Evolutionary conservation across 92 coral and sea anemone genomes (phyloP), one percentile per base, ranked within the genome.

Genomic region (Isaurus tuberculatus): DNA sequence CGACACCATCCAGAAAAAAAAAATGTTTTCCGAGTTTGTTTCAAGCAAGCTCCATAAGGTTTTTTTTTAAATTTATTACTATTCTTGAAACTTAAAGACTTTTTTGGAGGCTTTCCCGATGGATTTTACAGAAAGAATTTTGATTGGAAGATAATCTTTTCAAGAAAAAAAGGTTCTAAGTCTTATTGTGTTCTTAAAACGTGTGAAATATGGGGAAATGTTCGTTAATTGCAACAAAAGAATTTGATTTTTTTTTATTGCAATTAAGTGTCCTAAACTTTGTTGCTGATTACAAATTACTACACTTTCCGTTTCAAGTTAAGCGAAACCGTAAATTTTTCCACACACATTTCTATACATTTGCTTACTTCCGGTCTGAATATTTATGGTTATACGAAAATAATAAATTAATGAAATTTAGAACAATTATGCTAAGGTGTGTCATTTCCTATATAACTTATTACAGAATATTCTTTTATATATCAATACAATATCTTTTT

Each of bases 201-300:
- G n/a, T 70, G 75, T 72, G 86, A 75, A 78, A 73, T 75, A 70
- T 86, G 82, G 27, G 19, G 75, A 90, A 61, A 75, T 64, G 32
- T 83, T 87, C 80, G 87, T 79, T 89, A 87, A 83, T 89, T 87
- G 95, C 75, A 32, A 89, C 95, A 90, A 92, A 80, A 88, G 87
- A 64, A 48, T 44, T 66, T 88, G 87, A 72, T 86, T 84, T 86
- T 71, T 84, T 88, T n/a, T 25, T 60, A 34, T 48, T 44, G 73
- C 34, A 72, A 23, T 5, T 65, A 82, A 65, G 72, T 79, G 49
- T 68, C 67, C 64, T 42, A 73, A 74, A 72, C 55, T 20, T 43
- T 22, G 66, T 43, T 37, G 37, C 81, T 58, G 46, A 89, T 79
- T 89, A 81, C 61, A 86, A 70, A 57, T 79, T 23, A 77, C 77